Evolutionary conservation across 2,797 vertebrate genomes (phyloP).

Genomic region (Acrossocheilus wenchowensis): DNA sequence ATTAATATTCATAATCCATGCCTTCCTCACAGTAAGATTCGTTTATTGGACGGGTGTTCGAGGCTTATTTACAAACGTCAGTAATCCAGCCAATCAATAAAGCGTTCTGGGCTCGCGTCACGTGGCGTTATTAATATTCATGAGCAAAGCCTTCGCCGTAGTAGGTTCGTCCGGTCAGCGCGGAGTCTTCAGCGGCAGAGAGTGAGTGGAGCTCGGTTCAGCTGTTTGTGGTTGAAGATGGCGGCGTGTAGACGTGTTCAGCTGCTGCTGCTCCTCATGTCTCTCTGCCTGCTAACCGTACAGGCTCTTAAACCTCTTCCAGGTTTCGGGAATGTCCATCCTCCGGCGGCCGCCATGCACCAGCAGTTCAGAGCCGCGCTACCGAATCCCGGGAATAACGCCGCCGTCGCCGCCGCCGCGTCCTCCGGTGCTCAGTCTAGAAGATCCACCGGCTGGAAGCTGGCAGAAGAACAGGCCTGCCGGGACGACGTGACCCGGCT

Average conservation of each 20-base stretch:
- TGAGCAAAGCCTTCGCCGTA: slow-evolving; percentile 52
- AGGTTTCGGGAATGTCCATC: slow-evolving; percentile 52
- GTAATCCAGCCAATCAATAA: not conserved
- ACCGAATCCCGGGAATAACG: slow-evolving; percentile 67
- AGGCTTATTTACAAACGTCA: not conserved
- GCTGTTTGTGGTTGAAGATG: slow-evolving; percentile 83
- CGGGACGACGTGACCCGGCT: slow-evolving; percentile 91
- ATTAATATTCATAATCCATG: slow-evolving; percentile 19
- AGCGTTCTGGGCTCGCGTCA: not conserved
- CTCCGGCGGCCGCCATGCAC: slow-evolving; percentile 57
- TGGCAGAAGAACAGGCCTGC: slow-evolving; percentile 93
- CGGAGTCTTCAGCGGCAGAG: slow-evolving; percentile 62
- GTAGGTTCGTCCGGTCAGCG: slow-evolving; percentile 42
- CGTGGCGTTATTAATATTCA: slow-evolving; percentile 9
- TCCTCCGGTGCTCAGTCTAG: slow-evolving; percentile 67
- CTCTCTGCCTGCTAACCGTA: slow-evolving; percentile 64
- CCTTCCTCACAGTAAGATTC: not conserved
- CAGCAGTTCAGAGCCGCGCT: slow-evolving; percentile 54
- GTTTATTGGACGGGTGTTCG: not conserved
- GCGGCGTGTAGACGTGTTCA: slow-evolving; percentile 90
- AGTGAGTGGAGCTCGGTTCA: slow-evolving; percentile 47
- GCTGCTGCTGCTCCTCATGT: slow-evolving; percentile 77
- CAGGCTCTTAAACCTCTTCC: slow-evolving; percentile 51
- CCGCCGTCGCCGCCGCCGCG: slow-evolving; percentile 71
- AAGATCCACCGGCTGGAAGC: slow-evolving; percentile 85